Evolutionary conservation across 2,888 invertebrate species (phyloP).

Genomic region (Pilophorus perplexus): DNA sequence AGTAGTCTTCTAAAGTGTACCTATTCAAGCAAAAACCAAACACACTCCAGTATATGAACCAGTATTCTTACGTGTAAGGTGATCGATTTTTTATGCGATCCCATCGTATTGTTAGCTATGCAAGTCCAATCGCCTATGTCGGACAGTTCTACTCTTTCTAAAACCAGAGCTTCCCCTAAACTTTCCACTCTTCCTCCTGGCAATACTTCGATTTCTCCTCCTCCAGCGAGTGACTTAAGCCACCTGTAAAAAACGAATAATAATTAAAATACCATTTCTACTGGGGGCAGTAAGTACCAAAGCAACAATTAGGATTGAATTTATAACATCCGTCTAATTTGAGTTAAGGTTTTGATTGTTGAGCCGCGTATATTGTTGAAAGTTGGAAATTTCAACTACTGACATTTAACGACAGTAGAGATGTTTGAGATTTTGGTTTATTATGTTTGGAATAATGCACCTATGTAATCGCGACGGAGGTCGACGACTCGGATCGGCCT

Average conservation of each 20-base stretch:
- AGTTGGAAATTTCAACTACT: too few relatives aligned
- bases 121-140: constrained; percentile 49
- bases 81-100: constrained; percentile 43
- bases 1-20: not conserved
- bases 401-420: too few relatives aligned
- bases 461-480: too few relatives aligned
- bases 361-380: too few relatives aligned
- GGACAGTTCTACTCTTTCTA: constrained; percentile 47
- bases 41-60: too few relatives aligned
- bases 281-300: too few relatives aligned
- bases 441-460: too few relatives aligned
- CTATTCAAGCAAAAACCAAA: not conserved
- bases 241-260: constrained; percentile 28
- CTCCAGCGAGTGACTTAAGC: constrained; percentile 27
- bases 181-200: constrained; percentile 41
- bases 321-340: not conserved
- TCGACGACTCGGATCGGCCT: too few relatives aligned
- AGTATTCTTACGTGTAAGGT: constrained; percentile 44
- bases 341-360: not conserved
- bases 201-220: constrained; percentile 26
- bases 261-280: not conserved
- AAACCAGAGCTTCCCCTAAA: constrained; percentile 51
- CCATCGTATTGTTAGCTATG: constrained; percentile 49
- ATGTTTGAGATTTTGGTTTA: too few relatives aligned
- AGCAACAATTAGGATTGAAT: not conserved